Percentiles rank a stretch among this genome's conserved stretches.
Evolutionary conservation across 1,140 invertebrate species (phyloP).

Genomic region (Vollenhovia emeryi): DNA sequence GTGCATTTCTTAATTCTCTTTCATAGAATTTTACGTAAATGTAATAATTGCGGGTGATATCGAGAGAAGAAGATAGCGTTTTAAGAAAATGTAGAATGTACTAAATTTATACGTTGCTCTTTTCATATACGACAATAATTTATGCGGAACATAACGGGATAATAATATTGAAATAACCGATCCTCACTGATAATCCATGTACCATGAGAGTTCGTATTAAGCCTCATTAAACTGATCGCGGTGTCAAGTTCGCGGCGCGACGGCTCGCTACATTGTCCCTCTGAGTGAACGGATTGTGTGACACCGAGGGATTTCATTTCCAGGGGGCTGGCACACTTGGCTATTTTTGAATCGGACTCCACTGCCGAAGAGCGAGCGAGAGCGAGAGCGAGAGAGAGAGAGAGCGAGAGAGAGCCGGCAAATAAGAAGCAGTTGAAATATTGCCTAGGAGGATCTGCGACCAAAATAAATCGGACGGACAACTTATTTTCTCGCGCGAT

Average conservation of each 20-base stretch:
- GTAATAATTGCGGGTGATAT: background rate
- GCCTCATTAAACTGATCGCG: constrained; percentile 24
- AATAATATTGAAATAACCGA: background rate
- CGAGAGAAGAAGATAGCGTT: too few relatives aligned
- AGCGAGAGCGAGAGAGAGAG: background rate
- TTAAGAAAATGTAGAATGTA: background rate
- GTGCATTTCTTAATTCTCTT: background rate
- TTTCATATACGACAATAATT: background rate
- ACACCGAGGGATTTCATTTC: constrained; percentile 32
- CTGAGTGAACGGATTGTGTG: background rate
- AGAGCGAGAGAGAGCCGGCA: background rate
- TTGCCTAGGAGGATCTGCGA: constrained; percentile 36
- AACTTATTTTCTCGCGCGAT: constrained; percentile 36
- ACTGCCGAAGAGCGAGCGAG: background rate
- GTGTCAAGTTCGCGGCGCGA: constrained; percentile 35
- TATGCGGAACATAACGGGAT: background rate
- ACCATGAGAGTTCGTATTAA: background rate
- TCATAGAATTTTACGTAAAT: background rate
- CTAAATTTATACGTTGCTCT: background rate
- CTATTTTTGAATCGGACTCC: constrained; percentile 39
- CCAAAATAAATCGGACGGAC: constrained; percentile 44
- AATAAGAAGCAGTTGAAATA: constrained; percentile 43
- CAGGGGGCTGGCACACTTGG: constrained; percentile 27
- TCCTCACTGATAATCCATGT: background rate
- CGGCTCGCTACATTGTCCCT: background rate